Conservation (phyloP, 2,888 invertebrate genomes). For the Cecidostiba fungosa region DNA sequence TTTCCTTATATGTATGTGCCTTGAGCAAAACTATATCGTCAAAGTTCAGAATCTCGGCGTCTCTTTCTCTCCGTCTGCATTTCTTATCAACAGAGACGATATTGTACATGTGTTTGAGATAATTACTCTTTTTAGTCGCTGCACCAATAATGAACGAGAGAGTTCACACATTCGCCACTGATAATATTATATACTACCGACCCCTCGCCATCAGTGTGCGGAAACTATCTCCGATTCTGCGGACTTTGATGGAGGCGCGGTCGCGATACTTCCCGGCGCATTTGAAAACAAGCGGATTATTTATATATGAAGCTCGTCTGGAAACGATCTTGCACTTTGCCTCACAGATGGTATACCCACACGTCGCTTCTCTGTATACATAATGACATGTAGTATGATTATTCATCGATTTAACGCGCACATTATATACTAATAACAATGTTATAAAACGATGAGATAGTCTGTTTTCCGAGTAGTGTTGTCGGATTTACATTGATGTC, state of each 20-base stretch:
- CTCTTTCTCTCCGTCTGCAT: background rate
- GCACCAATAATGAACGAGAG: background rate
- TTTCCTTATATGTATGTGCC: background rate
- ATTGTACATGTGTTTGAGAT: conserved; percentile 5
- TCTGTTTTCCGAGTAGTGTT: background rate
- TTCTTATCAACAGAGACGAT: conserved; percentile 1
- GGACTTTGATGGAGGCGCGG: conserved; percentile 52
- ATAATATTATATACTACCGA: background rate
- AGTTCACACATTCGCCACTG: background rate
- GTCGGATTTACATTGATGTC: background rate
- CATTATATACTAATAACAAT: background rate
- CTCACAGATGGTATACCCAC: background rate
- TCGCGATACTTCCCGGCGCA: background rate
- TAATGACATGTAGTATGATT: no score
- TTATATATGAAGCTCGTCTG: background rate
- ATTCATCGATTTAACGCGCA: background rate
- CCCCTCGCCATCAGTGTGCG: background rate
- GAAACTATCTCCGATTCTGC: conserved; percentile 9
- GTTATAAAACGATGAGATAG: background rate
- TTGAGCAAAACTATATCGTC: background rate
- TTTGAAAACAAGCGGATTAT: background rate
- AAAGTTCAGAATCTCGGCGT: background rate
- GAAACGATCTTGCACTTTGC: background rate
- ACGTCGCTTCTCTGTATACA: background rate
- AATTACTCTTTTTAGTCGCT: background rate